phyloP scores from a whole-genome alignment of 2,888 invertebrate species.

The Drosophila lutescens region DNA sequence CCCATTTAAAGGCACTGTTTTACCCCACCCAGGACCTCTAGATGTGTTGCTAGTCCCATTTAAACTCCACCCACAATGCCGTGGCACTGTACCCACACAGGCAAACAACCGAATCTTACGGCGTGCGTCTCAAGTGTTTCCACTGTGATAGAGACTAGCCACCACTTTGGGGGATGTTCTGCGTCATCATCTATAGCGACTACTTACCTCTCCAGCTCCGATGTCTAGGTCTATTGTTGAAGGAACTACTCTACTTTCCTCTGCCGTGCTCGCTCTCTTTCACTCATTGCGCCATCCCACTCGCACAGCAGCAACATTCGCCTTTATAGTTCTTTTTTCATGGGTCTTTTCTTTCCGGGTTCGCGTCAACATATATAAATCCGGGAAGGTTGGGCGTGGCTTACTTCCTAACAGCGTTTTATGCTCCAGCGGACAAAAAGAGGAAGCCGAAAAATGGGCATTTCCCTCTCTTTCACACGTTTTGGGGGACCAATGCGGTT shows the following conservation, averaged over 20 bases:
- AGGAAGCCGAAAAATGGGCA: conserved; percentile 51
- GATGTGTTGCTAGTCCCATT: background rate
- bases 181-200: conserved; percentile 37
- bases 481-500: conserved; percentile 44
- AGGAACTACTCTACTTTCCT: conserved; percentile 59
- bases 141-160: conserved; percentile 36
- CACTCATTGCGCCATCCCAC: conserved; percentile 27
- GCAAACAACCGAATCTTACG: conserved; percentile 38
- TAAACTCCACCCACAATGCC: conserved; percentile 73
- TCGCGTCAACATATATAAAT: conserved; percentile 71
- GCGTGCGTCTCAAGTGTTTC: conserved; percentile 67
- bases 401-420: conserved; percentile 66
- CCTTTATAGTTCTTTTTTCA: conserved; percentile 55
- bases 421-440: conserved; percentile 35
- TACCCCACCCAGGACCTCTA: background rate
- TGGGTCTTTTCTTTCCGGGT: conserved; percentile 64
- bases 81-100: conserved; percentile 38
- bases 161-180: conserved; percentile 68
- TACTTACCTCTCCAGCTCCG: conserved; percentile 4
- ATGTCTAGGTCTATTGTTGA: conserved; percentile 74
- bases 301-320: conserved; percentile 46
- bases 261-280: conserved; percentile 21
- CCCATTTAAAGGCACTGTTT: no score
- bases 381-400: conserved; percentile 61
- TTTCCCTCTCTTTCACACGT: conserved; percentile 57